These are phyloP conservation scores for Calidris pygmaea DNA, from an alignment of 2,113 vertebrate genomes.

Conservation along the genomic window DNA sequence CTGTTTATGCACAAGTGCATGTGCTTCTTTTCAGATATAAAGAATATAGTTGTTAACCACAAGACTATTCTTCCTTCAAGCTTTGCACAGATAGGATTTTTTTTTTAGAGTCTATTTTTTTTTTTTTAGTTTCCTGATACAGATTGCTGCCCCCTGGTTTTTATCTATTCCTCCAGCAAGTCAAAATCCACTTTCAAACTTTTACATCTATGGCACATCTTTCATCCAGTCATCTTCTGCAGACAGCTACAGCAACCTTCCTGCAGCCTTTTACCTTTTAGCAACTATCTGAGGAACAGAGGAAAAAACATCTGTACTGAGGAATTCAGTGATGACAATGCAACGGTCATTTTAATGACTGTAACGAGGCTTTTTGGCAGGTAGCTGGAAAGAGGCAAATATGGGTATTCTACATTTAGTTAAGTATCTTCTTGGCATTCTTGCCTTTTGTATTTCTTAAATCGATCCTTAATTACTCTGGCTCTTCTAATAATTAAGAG, in stretches of 20 bases:
- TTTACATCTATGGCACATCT: rapidly evolving
- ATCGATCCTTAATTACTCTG: not conserved
- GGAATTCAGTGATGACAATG: not conserved
- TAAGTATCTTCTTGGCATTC: slow-evolving; percentile 23
- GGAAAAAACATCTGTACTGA: not conserved
- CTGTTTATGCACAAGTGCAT: rapidly evolving
- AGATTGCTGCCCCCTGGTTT: not conserved
- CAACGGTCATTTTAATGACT: not conserved
- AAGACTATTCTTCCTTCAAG: not conserved
- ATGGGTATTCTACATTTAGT: not conserved
- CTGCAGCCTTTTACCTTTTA: not conserved
- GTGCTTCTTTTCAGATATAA: not conserved
- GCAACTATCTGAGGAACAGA: not conserved
- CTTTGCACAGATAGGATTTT: not conserved
- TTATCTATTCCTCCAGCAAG: not conserved
- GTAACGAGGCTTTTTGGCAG: not conserved
- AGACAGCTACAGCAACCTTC: not conserved
- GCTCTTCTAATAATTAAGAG: not conserved
- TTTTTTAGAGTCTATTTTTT: not conserved
- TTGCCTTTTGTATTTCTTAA: not conserved
- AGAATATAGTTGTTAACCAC: not conserved
- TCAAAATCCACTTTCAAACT: not conserved
- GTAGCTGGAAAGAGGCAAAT: not conserved
- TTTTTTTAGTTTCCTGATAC: not conserved
- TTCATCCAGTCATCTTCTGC: not conserved